Base-by-base conservation (phyloP, 2,888 invertebrate species). In the Dryobota labecula region DNA sequence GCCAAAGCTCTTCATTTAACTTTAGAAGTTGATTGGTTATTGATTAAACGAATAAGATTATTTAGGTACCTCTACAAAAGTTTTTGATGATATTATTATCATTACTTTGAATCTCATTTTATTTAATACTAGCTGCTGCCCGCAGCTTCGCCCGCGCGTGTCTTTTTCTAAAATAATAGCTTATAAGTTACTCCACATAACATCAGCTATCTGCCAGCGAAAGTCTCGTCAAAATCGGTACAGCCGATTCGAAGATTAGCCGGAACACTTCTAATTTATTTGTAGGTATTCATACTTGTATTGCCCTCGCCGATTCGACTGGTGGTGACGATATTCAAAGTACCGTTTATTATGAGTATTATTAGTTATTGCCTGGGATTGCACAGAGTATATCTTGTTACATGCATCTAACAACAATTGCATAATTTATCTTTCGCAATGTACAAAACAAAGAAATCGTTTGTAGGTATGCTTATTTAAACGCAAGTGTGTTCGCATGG, bases 401-500 rank as follows among this genome's bases (percentile, higher is more conserved):
- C 27, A 61, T 54, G 6, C 8, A 63, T 47, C 41, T 33, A n/a
- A 33, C 11, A 9, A 30, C 38, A 24, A 47, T 57, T 80, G 56
- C 64, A 69, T 64, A 65, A 67, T 53, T 47, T 38, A 66, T 76
- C 30, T 64, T 67, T 70, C n/a, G 18, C 43, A 72, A 62, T 54
- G 54, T 51, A 72, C 33, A 68, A 82, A 77, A 77, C 61, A 65
- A 79, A 79, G 78, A 79, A 79, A 78, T 63, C 49, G 58, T 65
- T 61, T 49, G 33, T 56, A 68, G 36, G 65, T 63, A 72, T 72
- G 65, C 51, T 66, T 78, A 79, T 51, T 76, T 56, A 68, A 78
- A 72, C 58, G 54, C 62, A 43, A 77, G 41, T 70, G 58, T 66
- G 68, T 58, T 82, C 54, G 78, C 79, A 62, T 80, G 78, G 53